phyloP scores from a whole-genome alignment of 2,888 invertebrate genomes.

The Ectropis crepuscularia region DNA sequence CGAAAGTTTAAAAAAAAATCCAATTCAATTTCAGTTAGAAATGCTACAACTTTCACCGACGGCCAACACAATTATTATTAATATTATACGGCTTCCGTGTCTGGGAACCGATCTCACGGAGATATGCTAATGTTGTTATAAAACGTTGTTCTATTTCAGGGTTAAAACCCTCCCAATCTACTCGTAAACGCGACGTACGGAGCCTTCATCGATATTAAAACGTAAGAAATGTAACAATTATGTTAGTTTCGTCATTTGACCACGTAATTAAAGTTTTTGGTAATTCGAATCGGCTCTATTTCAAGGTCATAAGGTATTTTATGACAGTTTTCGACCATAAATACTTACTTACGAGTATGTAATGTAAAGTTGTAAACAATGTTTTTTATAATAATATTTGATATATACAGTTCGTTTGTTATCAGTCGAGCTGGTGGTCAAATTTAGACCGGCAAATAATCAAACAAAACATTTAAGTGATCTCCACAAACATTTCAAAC shows the following conservation, averaged over 20 bases:
- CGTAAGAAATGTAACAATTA: background rate
- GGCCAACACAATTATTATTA: constrained; percentile 5
- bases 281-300: background rate
- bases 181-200: background rate
- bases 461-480: too few relatives aligned
- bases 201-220: background rate
- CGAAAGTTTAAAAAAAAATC: too few relatives aligned
- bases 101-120: constrained; percentile 7
- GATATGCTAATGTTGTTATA: constrained; percentile 23
- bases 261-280: background rate
- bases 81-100: constrained; percentile 12
- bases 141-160: constrained; percentile 12
- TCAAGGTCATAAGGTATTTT: background rate
- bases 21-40: too few relatives aligned
- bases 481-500: too few relatives aligned
- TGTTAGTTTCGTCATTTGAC: background rate
- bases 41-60: background rate
- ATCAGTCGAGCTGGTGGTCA: too few relatives aligned
- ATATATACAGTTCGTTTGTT: too few relatives aligned
- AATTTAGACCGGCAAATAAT: too few relatives aligned
- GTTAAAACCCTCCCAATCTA: background rate
- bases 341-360: background rate
- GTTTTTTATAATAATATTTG: too few relatives aligned
- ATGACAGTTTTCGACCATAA: background rate
- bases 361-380: background rate